A percentile compares a stretch with the other conserved stretches of the same genome.
Conservation (phyloP, 2,113 vertebrate genomes). For the Muntiacus reevesi region DNA sequence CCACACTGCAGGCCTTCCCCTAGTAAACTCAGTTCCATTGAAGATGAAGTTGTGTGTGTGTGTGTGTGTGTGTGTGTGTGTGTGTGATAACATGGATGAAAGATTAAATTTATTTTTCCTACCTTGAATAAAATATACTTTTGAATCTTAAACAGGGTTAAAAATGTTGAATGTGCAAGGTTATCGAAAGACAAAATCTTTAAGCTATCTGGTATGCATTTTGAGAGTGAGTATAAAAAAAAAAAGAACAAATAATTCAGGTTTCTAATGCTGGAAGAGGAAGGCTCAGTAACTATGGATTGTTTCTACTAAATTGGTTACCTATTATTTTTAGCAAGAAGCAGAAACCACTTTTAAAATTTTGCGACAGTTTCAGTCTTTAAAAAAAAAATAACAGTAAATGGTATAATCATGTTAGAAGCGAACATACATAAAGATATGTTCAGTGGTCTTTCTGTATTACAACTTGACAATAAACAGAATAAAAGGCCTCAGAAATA, state of each 20-base stretch:
- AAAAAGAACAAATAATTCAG: slow-evolving; percentile 76
- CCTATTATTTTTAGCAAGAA: slow-evolving; percentile 76
- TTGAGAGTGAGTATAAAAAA: slow-evolving; percentile 71
- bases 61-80: neutral
- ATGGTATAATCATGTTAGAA: neutral
- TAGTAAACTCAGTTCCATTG: neutral
- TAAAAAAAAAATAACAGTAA: neutral
- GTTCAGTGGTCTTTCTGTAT: neutral
- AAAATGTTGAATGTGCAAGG: slow-evolving; percentile 23
- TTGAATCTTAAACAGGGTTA: neutral
- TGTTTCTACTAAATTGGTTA: slow-evolving; percentile 70
- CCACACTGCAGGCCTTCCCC: neutral
- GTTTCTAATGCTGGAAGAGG: slow-evolving; percentile 66
- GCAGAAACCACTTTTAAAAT: slow-evolving; percentile 59
- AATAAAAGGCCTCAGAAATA: neutral
- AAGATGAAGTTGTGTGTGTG: neutral
- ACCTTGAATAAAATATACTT: neutral
- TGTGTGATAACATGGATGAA: neutral
- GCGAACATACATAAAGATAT: neutral
- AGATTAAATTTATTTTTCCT: neutral
- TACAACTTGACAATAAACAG: neutral
- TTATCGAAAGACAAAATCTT: slow-evolving; percentile 54
- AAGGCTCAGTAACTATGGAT: slow-evolving; percentile 51
- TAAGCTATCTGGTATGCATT: slow-evolving; percentile 69
- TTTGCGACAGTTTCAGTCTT: neutral